These are phyloP conservation scores for Drosophila greeni DNA, from an alignment of 2,888 invertebrate species.

Conservation along the genomic window DNA sequence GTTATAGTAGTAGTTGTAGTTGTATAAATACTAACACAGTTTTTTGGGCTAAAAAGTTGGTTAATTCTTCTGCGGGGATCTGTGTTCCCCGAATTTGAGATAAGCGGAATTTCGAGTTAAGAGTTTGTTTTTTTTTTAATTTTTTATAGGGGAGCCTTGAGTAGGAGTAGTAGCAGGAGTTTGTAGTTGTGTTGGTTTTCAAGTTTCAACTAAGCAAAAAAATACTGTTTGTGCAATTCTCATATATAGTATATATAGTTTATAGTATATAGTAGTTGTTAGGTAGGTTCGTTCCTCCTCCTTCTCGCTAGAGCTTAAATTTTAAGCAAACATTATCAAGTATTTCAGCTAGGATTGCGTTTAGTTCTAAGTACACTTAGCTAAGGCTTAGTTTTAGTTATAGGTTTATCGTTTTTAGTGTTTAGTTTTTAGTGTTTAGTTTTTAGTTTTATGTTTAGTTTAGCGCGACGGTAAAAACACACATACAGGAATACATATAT, in stretches of 20 bases:
- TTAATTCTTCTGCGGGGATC: constrained; percentile 32
- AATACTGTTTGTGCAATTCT: constrained; percentile 76
- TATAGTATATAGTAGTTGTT: constrained; percentile 38
- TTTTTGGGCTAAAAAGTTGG: constrained; percentile 46
- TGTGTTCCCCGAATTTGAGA: constrained; percentile 20
- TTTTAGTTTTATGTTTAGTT: constrained; percentile 20
- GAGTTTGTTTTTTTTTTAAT: background rate
- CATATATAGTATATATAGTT: constrained; percentile 3
- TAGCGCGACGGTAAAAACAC: constrained; percentile 54
- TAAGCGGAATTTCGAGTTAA: constrained; percentile 48
- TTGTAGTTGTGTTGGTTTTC: constrained; percentile 20
- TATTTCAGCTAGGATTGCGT: constrained; percentile 38
- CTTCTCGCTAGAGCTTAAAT: constrained; percentile 58
- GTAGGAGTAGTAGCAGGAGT: background rate
- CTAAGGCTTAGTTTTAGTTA: constrained; percentile 56
- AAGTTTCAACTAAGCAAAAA: constrained; percentile 68
- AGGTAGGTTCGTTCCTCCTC: constrained; percentile 22
- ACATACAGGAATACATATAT: constrained; percentile 55
- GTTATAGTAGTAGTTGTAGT: constrained; percentile 26
- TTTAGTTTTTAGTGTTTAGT: constrained; percentile 2
- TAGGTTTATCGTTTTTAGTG: constrained; percentile 11
- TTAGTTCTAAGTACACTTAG: constrained; percentile 53
- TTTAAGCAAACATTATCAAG: constrained; percentile 60
- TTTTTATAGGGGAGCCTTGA: background rate
- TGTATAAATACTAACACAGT: constrained; percentile 70